Base-by-base conservation (phyloP, 2,113 vertebrate species). In the Vanacampus margaritifer region DNA sequence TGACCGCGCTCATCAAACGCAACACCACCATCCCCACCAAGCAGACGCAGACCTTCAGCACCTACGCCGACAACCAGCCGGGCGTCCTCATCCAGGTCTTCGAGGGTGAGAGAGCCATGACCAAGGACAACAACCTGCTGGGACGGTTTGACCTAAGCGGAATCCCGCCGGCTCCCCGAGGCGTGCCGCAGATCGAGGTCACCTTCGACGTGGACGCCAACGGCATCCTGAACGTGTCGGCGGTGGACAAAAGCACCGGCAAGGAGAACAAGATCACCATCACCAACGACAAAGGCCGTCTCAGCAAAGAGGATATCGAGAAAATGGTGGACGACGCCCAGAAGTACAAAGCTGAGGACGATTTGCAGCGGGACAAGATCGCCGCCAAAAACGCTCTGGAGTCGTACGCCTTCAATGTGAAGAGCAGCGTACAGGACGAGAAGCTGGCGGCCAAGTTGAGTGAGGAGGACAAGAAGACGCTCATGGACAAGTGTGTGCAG, bases 21-120 rank as follows among this genome's bases (percentile, higher is more conserved):
- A 56, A 56, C 54, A 56, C 54, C 54, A 56, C 54, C 54, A 32
- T 56, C 14, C 54, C 54, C 54, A 56, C 54, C 26, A 56, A 56
- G 54, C 54, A 56, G 26, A 56, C 54, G 24, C 54, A 56, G 14
- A 56, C 32, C 26, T 56, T 56, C 54, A 56, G 13, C 54, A 56
- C 54, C 24, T 56, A 56, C 6, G 5, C 54, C 14, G 54, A 56
- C 26, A 56, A 56, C 26, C 54, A 56, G 24, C 54, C 54, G 0
- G 54, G 54, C 6, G 54, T 56, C 24, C 54, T 56, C 54, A 56
- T 56, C 10, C 54, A 32, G 54, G 54, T 56, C 54, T 56, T 56
- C 1, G 54, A 56, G 26, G 54, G 54, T 6, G 54, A 56, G 54
- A 56, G 54, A 32, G 54, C 54, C 54, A 56, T 56, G 54, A 56